Conservation (phyloP, 64 coral and sea anemone genomes). For the Stylophora pistillata region DNA sequence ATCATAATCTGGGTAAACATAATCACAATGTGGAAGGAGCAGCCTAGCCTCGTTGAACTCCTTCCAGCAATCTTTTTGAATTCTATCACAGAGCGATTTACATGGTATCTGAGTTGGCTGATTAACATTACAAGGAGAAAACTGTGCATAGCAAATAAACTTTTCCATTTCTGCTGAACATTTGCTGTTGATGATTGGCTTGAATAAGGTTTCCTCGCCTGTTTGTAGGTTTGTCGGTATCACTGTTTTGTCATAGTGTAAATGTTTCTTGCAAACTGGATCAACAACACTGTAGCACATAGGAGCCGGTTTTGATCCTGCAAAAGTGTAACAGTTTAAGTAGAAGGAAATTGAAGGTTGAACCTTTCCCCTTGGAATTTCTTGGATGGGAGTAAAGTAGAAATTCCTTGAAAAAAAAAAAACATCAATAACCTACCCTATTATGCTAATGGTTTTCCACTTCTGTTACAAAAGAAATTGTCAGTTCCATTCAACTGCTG, state of each 20-base stretch:
- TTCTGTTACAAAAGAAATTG: no score
- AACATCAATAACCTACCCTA: no score
- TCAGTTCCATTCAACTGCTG: no score
- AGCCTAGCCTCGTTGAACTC: not conserved
- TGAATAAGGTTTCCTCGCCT: not conserved
- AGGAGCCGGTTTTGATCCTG: not conserved
- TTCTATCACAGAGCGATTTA: conserved; percentile 58
- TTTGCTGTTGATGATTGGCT: conserved; percentile 35
- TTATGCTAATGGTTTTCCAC: no score
- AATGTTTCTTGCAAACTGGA: conserved; percentile 14
- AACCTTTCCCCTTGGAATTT: no score
- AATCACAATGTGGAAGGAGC: conserved; percentile 43
- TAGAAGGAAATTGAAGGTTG: not conserved
- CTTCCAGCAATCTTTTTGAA: conserved; percentile 54
- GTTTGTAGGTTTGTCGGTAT: conserved; percentile 41
- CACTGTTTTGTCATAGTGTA: conserved; percentile 66
- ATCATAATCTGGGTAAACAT: conserved; percentile 16
- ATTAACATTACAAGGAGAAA: conserved; percentile 56
- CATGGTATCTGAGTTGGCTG: conserved; percentile 50
- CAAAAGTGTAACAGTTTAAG: not conserved
- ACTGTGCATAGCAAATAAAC: conserved; percentile 65
- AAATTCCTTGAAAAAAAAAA: no score
- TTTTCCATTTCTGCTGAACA: conserved; percentile 62
- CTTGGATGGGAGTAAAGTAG: no score
- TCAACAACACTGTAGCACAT: conserved; percentile 33